Percentiles rank a stretch among this genome's conserved stretches.
Evolutionary conservation across 2,113 vertebrate genomes (phyloP).

Genomic region (human): DNA sequence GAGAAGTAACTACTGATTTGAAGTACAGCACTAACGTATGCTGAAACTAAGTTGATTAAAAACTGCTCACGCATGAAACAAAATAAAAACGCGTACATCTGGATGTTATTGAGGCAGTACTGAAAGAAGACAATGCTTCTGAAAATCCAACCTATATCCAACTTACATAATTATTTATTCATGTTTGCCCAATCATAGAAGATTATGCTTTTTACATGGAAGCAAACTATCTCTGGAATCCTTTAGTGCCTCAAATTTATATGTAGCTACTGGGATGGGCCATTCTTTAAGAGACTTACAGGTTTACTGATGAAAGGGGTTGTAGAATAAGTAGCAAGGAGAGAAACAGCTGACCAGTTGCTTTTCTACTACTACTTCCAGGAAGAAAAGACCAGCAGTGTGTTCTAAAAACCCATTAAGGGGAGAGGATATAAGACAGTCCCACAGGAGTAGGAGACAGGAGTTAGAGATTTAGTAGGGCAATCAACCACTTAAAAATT

Average conservation of each 20-base stretch:
- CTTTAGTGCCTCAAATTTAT: not conserved
- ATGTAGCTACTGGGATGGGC: no score
- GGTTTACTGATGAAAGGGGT: not conserved
- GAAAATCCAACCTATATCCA: not conserved
- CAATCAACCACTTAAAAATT: not conserved
- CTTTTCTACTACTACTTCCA: not conserved
- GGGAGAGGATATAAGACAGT: not conserved
- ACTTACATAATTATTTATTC: not conserved
- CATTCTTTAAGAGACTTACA: not conserved
- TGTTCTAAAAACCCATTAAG: not conserved
- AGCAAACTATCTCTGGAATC: not conserved
- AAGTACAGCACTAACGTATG: not conserved
- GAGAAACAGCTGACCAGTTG: not conserved
- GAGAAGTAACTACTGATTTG: not conserved
- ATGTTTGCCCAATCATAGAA: not conserved
- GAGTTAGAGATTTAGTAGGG: not conserved
- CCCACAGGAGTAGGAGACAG: not conserved
- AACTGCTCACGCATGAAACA: no score
- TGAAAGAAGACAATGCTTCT: not conserved
- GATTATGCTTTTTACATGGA: not conserved
- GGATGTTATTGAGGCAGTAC: not conserved
- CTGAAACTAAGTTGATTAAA: no score
- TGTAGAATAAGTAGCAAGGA: not conserved
- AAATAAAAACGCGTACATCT: not conserved
- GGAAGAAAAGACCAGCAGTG: not conserved